Conservation (phyloP, 2,888 invertebrate genomes). For the Chrysotoxum bicinctum region DNA sequence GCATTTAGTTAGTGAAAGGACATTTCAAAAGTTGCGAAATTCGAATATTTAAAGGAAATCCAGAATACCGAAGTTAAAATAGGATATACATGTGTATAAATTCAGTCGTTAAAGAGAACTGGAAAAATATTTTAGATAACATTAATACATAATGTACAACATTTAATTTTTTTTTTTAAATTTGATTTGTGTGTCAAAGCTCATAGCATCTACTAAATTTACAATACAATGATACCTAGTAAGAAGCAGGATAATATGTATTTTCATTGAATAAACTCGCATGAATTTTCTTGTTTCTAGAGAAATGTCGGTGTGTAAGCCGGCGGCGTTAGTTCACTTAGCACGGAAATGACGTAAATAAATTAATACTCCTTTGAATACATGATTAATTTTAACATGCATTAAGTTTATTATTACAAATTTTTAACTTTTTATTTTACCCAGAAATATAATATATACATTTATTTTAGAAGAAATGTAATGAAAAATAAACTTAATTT, state of each 20-base stretch:
- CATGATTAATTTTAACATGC: neutral
- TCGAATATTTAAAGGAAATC: neutral
- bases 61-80: neutral
- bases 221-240: neutral
- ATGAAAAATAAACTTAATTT: neutral
- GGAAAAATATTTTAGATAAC: neutral
- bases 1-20: neutral
- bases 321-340: neutral
- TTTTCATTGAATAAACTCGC: neutral
- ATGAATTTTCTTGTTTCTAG: neutral
- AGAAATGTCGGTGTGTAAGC: neutral
- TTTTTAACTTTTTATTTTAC: neutral
- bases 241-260: neutral
- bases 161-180: neutral
- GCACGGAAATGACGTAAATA: neutral
- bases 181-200: neutral
- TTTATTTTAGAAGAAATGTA: neutral
- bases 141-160: neutral
- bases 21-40: conserved; percentile 27
- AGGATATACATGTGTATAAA: neutral
- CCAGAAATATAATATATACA: neutral
- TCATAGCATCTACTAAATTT: neutral
- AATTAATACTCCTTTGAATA: neutral
- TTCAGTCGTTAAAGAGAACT: neutral
- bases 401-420: neutral